These are phyloP conservation scores for Andrena flavipes DNA, from an alignment of 2,888 invertebrate genomes.

Conservation along the genomic window DNA sequence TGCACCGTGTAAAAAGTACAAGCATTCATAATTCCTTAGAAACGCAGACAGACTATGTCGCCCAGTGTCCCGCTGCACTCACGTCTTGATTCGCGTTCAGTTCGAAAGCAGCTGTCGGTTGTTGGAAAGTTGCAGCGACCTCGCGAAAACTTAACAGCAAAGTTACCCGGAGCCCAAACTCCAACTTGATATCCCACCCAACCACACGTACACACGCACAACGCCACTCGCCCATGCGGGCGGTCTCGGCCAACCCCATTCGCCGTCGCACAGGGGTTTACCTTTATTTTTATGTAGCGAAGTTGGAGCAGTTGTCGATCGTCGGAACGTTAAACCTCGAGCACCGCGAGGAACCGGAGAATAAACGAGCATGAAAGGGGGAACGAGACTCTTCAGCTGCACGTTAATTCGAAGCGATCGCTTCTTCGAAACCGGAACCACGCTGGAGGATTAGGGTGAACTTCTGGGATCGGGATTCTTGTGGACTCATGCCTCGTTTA, in stretches of 20 bases:
- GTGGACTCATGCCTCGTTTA: neutral
- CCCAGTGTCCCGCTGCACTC: neutral
- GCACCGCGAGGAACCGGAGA: neutral
- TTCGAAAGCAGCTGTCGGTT: slow-evolving; percentile 55
- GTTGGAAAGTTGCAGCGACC: slow-evolving; percentile 47
- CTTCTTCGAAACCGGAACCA: slow-evolving; percentile 17
- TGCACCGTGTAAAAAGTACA: no score
- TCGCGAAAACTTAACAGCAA: slow-evolving; percentile 61
- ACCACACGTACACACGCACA: neutral
- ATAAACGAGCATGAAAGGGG: neutral
- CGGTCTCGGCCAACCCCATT: slow-evolving; percentile 24
- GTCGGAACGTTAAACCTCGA: slow-evolving; percentile 51
- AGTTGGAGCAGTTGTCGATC: slow-evolving; percentile 49
- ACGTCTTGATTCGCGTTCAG: slow-evolving; percentile 33
- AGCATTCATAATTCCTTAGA: no score
- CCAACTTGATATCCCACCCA: slow-evolving; percentile 61
- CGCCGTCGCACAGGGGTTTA: slow-evolving; percentile 54
- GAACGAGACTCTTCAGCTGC: slow-evolving; percentile 11
- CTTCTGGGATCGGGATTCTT: neutral
- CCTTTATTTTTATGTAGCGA: slow-evolving; percentile 74
- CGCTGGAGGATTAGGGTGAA: neutral
- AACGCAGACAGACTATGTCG: neutral
- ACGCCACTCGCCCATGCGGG: slow-evolving; percentile 56
- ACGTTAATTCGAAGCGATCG: slow-evolving; percentile 30
- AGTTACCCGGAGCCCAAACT: slow-evolving; percentile 68